Base-by-base conservation (phyloP, 1,140 invertebrate species). In the Ostrea edulis region DNA sequence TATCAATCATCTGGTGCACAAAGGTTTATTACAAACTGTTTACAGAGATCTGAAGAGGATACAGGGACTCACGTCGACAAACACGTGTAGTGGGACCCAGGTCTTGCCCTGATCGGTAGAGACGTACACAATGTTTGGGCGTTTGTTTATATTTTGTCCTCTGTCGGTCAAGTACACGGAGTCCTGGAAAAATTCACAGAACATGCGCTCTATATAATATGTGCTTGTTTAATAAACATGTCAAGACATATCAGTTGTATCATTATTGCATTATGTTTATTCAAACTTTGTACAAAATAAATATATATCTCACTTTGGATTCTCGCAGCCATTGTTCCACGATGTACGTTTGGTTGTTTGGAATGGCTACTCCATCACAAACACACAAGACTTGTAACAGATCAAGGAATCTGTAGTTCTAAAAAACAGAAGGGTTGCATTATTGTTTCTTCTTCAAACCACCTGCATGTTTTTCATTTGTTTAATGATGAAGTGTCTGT, bases 371-470 rank as follows among this genome's bases (percentile, higher is more conserved):
- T 0, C 92, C 94, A 87, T 95, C 93, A 92, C 94, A 95, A 0
- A 95, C 94, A 92, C 94, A 95, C 51, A 95, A 87, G 52, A 95
- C 94, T 85, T 94, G 93, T 53, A 95, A 88, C 55, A 95, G 87
- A 68, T 95, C 94, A 25, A 95, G 91, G 68, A 94, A 95, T n/a
- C 94, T 90, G 89, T 93, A 95, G 83, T 94, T 94, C 94, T 95
- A 88, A 55, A 91, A 90, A 14, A 77, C 53, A 82, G 84, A 71
- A 82, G 52, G 25, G 25, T 29, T 35, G 7, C 8, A 35, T 17
- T 77, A 77, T 29, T 77, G 11, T 25, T 68, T 22, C 22, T 12
- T 12, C 7, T 68, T n/a, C 17, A 68, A 22, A 68, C n/a, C 9
- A 9, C 7, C 8, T 68, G 20, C 9, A 68, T n/a, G 17, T 0